A percentile compares a stretch with the other conserved stretches of the same genome.
Evolutionary conservation across 2,113 vertebrate genomes (phyloP).

Genomic region (Thamnaconus septentrionalis): DNA sequence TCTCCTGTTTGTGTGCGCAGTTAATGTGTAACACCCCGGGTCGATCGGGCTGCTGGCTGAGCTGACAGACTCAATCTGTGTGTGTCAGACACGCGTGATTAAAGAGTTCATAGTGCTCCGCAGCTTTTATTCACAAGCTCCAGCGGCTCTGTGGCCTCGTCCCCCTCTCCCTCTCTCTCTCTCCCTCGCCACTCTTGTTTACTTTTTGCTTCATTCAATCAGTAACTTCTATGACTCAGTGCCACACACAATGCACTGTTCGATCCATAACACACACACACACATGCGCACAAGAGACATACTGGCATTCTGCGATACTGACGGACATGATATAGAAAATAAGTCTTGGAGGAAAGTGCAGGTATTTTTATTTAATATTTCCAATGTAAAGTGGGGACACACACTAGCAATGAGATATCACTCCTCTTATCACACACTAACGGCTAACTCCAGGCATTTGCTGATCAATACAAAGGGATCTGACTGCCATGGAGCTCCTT

Average conservation of each 20-base stretch:
- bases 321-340: background rate
- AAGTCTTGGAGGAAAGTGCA: background rate
- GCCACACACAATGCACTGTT: constrained; percentile 34
- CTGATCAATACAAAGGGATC: constrained; percentile 66
- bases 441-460: constrained; percentile 25
- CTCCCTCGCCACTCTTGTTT: constrained; percentile 54
- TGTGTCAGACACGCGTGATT: constrained; percentile 80
- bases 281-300: constrained; percentile 12
- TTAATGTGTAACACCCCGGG: constrained; percentile 78
- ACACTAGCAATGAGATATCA: constrained; percentile 1
- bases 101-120: constrained; percentile 74
- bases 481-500: constrained; percentile 54
- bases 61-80: constrained; percentile 77
- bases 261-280: constrained; percentile 23
- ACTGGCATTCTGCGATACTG: background rate
- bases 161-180: constrained; percentile 29
- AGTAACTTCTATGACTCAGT: constrained; percentile 74
- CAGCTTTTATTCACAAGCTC: constrained; percentile 66
- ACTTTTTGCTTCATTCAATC: constrained; percentile 72
- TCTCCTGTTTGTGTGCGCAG: constrained; percentile 51
- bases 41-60: constrained; percentile 70
- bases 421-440: constrained; percentile 39
- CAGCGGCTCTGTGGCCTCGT: constrained; percentile 42
- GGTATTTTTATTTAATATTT: background rate
- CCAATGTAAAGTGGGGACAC: constrained; percentile 6